Percentiles rank a stretch among this genome's conserved stretches.
Conservation (phyloP, 1,140 invertebrate genomes). For the Drosophila teissieri region DNA sequence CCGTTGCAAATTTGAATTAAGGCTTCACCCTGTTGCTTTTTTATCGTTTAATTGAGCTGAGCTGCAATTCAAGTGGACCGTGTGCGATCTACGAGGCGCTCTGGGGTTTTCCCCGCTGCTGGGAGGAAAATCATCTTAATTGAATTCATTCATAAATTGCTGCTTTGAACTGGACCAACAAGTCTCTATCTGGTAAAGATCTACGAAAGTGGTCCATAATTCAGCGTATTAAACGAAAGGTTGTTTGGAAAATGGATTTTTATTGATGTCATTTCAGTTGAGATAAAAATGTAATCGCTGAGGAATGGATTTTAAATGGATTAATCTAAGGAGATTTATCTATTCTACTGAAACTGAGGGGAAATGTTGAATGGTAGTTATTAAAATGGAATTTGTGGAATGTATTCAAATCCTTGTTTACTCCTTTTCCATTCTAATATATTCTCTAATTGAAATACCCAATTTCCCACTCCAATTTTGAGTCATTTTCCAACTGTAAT, state of each 20-base stretch:
- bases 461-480: no score
- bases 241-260: constrained; percentile 43
- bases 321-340: constrained; percentile 16
- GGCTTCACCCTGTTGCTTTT: constrained; percentile 11
- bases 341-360: background rate
- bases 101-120: constrained; percentile 31
- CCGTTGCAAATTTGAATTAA: constrained; percentile 58
- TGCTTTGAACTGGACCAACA: constrained; percentile 39
- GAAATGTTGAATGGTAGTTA: no score
- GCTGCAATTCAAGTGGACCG: constrained; percentile 57
- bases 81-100: constrained; percentile 36
- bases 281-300: constrained; percentile 12
- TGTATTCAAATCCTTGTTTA: no score
- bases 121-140: constrained; percentile 66
- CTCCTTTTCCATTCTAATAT: background rate
- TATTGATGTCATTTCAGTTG: constrained; percentile 14
- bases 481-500: background rate
- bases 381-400: no score
- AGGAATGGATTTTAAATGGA: constrained; percentile 10
- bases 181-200: constrained; percentile 37
- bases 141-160: constrained; percentile 77
- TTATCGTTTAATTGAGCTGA: constrained; percentile 62
- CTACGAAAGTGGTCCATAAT: constrained; percentile 46
- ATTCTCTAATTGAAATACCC: background rate
- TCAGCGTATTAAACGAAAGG: constrained; percentile 34